phyloP scores from a whole-genome alignment of 1,140 invertebrate genomes.

The Maconellicoccus hirsutus region DNA sequence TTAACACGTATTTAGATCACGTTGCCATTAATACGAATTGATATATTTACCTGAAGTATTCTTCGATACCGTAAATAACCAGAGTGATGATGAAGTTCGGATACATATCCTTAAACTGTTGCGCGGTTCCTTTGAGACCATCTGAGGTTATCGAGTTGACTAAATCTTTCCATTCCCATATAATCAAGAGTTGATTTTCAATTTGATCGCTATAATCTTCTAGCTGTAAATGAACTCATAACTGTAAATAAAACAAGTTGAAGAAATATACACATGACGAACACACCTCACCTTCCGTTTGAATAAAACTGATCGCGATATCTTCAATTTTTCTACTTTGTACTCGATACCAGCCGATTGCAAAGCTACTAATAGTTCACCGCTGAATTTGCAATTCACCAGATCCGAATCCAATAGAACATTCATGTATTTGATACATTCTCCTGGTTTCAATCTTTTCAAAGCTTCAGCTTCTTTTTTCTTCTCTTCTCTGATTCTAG shows the following conservation, averaged over 20 bases:
- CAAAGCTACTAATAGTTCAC: not conserved
- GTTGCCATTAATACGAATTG: too few relatives aligned
- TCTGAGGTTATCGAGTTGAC: not conserved
- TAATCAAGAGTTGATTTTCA: not conserved
- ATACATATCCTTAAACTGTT: not conserved
- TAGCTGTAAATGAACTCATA: not conserved
- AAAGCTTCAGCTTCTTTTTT: not conserved
- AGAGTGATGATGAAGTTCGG: constrained; percentile 35
- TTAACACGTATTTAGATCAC: too few relatives aligned
- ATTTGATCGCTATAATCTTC: not conserved
- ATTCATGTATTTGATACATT: constrained; percentile 11
- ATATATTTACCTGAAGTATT: constrained; percentile 38
- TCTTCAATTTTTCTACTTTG: not conserved
- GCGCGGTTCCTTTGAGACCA: not conserved
- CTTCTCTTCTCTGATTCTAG: not conserved
- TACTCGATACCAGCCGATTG: constrained; percentile 3
- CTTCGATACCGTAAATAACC: constrained; percentile 38
- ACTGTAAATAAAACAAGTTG: not conserved
- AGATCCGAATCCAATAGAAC: constrained; percentile 16
- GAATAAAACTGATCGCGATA: constrained; percentile 7
- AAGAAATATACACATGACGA: constrained; percentile 10
- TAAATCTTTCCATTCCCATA: not conserved
- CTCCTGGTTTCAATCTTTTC: not conserved
- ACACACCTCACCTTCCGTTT: not conserved
- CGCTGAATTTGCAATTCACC: not conserved